phyloP scores from a whole-genome alignment of 2,113 vertebrate species.

The Nipponia nippon region DNA sequence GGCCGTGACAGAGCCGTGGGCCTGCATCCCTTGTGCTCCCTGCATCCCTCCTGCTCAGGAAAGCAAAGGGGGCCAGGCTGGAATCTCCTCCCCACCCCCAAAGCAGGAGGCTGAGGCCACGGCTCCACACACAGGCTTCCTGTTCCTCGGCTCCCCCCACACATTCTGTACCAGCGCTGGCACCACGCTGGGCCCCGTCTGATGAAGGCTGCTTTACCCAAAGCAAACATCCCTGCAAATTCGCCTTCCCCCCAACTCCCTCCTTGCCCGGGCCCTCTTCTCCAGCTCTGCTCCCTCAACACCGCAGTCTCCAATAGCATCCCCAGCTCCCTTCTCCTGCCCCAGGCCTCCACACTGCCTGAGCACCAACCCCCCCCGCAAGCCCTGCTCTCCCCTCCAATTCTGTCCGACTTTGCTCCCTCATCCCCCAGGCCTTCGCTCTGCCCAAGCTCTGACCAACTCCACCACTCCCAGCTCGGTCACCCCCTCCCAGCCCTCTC shows the following conservation, averaged over 20 bases:
- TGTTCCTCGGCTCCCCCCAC: not conserved
- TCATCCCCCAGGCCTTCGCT: not conserved
- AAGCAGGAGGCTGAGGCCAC: not conserved
- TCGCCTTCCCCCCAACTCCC: not conserved
- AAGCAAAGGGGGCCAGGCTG: not conserved
- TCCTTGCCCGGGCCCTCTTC: not conserved
- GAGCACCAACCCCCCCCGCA: not conserved
- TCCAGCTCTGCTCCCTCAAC: not conserved
- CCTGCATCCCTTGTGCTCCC: not conserved
- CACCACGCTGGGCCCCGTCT: not conserved
- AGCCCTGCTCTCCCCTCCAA: not conserved
- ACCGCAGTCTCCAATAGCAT: too few species aligned
- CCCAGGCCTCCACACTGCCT: not conserved
- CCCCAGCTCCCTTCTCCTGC: not conserved
- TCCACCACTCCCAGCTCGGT: not conserved
- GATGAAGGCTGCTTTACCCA: not conserved
- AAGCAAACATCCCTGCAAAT: not conserved
- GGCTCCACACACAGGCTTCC: not conserved
- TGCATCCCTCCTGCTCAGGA: not conserved
- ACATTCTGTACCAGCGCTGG: not conserved
- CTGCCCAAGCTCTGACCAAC: not conserved
- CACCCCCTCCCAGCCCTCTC: not conserved
- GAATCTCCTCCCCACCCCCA: not conserved
- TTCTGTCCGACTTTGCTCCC: not conserved
- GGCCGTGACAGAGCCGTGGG: rapidly evolving